Percentiles rank a stretch among this genome's conserved stretches.
Evolutionary conservation across 2,113 vertebrate genomes (phyloP).

Genomic region (Motacilla tschutschensis): DNA sequence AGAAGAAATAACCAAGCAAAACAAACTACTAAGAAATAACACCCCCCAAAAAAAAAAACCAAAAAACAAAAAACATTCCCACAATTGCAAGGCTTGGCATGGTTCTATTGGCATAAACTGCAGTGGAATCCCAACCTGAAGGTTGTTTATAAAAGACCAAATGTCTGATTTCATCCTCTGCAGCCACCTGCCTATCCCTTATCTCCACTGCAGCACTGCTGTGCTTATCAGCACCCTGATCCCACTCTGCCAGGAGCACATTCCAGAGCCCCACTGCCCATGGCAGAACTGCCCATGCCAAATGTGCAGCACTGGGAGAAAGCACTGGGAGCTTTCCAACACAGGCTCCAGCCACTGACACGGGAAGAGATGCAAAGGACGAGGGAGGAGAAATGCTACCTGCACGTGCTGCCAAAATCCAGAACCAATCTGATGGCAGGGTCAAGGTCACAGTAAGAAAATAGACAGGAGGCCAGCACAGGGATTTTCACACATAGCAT

Average conservation of each 20-base stretch:
- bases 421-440: neutral
- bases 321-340: accelerated
- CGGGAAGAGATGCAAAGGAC: neutral
- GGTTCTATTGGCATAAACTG: neutral
- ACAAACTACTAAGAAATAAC: neutral
- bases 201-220: neutral
- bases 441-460: neutral
- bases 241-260: neutral
- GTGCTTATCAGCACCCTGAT: neutral
- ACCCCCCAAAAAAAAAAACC: neutral
- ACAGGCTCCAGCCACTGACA: accelerated
- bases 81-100: neutral
- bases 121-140: neutral
- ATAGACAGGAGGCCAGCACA: neutral
- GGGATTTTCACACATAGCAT: neutral
- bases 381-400: neutral
- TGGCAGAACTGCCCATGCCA: neutral
- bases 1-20: constrained; percentile 15
- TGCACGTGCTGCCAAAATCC: neutral
- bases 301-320: neutral
- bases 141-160: neutral
- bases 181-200: neutral
- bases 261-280: neutral
- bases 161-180: neutral
- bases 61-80: neutral